Evolutionary conservation across 2,797 vertebrate genomes (phyloP), one percentile per base, ranked within the genome.

Genomic region (Zenarchopterus dispar): DNA sequence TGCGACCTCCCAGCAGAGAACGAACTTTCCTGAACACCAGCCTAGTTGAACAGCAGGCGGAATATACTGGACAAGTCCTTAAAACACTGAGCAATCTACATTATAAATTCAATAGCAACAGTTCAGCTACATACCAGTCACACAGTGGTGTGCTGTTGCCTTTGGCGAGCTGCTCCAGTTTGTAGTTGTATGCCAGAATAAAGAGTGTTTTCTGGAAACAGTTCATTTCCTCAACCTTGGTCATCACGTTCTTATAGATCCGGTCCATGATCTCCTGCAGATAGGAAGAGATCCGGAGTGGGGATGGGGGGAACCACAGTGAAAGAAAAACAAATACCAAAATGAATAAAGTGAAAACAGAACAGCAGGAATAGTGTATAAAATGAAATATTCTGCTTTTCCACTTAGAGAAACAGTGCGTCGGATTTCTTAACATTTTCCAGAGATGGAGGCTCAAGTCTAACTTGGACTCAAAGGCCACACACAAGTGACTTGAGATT

Each of bases 261-360:
- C 97, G 95, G 84, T 99, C 97, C 97, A 99, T 98, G 65, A 99
- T 99, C 93, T 99, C 97, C 97, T 99, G 77, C 17, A 84, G 26
- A 1, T 0, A 39, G 36, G 9, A 24, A 16, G 10, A 0, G 24
- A 28, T 17, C 7, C 16, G 23, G 0, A 2, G 18, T 18, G 17
- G 28, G 31, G 2, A 57, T 13, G 19, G 18, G 39, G 22, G 60
- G 7, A 51, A n/a, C n/a, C n/a, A n/a, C n/a, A n/a, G n/a, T n/a
- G n/a, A n/a, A n/a, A n/a, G n/a, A n/a, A n/a, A n/a, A n/a, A n/a
- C n/a, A n/a, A n/a, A n/a, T n/a, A n/a, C n/a, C n/a, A n/a, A n/a
- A n/a, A n/a, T n/a, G n/a, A n/a, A n/a, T n/a, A n/a, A n/a, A n/a
- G n/a, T n/a, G n/a, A n/a, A 19, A 47, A 49, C 44, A 54, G 15